A percentile compares a stretch with the other conserved stretches of the same genome.
phyloP scores from a whole-genome alignment of 2,888 invertebrate species.

The Trissolcus brochymenae region DNA sequence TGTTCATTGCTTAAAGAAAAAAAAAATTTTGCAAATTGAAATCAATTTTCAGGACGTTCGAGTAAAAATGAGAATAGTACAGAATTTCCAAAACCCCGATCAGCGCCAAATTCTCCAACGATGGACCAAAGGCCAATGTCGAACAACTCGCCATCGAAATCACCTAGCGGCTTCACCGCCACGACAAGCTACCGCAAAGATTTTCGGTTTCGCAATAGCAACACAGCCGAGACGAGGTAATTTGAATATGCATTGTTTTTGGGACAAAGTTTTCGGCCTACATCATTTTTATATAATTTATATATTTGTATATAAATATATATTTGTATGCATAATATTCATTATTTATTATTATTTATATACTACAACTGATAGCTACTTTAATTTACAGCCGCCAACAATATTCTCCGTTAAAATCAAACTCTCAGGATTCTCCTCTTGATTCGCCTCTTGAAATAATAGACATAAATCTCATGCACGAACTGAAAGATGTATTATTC shows the following conservation, averaged over 20 bases:
- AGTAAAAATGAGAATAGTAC: conserved; percentile 67
- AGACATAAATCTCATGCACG: conserved; percentile 82
- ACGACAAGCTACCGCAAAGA: conserved; percentile 74
- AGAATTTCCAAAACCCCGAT: conserved; percentile 77
- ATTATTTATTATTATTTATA: background rate
- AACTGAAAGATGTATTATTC: conserved; percentile 81
- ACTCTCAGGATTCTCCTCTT: conserved; percentile 77
- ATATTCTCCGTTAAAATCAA: conserved; percentile 78
- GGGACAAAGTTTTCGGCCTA: background rate
- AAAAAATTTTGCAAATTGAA: conserved; percentile 2
- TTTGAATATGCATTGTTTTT: background rate
- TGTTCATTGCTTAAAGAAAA: background rate
- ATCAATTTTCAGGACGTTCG: conserved; percentile 65
- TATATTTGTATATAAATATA: too few relatives aligned
- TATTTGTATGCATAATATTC: background rate
- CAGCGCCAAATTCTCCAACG: conserved; percentile 83
- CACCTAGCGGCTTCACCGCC: conserved; percentile 71
- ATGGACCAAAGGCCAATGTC: conserved; percentile 78
- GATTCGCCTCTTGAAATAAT: conserved; percentile 74
- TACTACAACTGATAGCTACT: background rate
- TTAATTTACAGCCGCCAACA: conserved; percentile 69
- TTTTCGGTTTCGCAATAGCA: conserved; percentile 70
- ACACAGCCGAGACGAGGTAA: conserved; percentile 71
- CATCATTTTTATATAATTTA: background rate
- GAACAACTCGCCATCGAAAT: conserved; percentile 73